Evolutionary conservation across 1,140 invertebrate genomes (phyloP).

Genomic region (Samia ricini): DNA sequence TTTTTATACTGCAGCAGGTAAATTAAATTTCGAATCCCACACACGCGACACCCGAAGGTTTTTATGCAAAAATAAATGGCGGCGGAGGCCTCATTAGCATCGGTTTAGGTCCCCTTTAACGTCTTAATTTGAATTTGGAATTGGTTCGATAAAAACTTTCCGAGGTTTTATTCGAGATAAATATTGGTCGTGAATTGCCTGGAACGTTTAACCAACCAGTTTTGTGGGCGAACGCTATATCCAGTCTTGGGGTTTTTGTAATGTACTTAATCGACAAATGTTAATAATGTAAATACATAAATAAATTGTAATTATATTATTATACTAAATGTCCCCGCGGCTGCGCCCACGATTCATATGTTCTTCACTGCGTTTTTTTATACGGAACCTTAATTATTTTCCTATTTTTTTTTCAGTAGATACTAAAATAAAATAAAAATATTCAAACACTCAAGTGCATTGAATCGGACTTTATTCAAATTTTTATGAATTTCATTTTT

Average conservation of each 20-base stretch:
- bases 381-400: too few relatives aligned
- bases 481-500: too few relatives aligned
- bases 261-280: too few relatives aligned
- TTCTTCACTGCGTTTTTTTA: too few relatives aligned
- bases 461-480: too few relatives aligned
- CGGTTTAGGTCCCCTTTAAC: constrained; percentile 46
- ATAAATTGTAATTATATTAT: too few relatives aligned
- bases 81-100: constrained; percentile 45
- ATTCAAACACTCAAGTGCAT: too few relatives aligned
- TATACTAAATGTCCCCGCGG: too few relatives aligned
- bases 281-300: too few relatives aligned
- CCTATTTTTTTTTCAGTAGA: too few relatives aligned
- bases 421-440: too few relatives aligned
- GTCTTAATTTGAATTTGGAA: constrained; percentile 59
- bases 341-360: too few relatives aligned
- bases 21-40: constrained; percentile 7
- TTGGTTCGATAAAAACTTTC: constrained; percentile 34
- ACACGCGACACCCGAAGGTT: background rate
- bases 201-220: background rate
- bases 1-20: background rate
- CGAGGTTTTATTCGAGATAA: constrained; percentile 29
- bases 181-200: constrained; percentile 1
- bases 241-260: background rate
- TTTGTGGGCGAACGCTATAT: background rate
- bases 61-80: constrained; percentile 49